phyloP scores from a whole-genome alignment of 1,140 invertebrate species.

The Holotrichia oblita region DNA sequence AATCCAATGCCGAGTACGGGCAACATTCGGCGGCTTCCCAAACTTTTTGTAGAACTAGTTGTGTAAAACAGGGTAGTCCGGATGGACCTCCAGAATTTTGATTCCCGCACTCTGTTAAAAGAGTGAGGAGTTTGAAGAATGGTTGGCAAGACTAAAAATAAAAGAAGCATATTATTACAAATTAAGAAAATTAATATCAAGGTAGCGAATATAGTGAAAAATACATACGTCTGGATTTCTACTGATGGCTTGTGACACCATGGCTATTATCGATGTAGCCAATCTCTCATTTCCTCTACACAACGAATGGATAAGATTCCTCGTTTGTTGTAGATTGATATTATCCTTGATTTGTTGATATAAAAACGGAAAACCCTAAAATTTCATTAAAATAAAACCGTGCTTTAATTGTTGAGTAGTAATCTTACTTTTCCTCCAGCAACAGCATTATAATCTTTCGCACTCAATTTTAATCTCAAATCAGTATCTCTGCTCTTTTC shows the following conservation, averaged over 20 bases:
- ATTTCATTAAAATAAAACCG: conserved; percentile 25
- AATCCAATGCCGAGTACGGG: conserved; percentile 90
- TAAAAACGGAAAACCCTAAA: conserved; percentile 88
- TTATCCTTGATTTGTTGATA: conserved; percentile 94
- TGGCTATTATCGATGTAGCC: conserved; percentile 82
- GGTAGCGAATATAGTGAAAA: not conserved
- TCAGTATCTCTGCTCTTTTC: conserved; percentile 85
- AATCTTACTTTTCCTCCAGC: conserved; percentile 80
- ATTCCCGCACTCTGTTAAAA: conserved; percentile 74
- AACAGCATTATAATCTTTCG: conserved; percentile 82
- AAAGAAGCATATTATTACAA: not conserved
- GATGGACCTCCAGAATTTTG: conserved; percentile 72
- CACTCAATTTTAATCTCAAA: conserved; percentile 77
- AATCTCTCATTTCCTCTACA: conserved; percentile 89
- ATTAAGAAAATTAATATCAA: not conserved
- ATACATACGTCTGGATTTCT: conserved; percentile 83
- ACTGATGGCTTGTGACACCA: conserved; percentile 89
- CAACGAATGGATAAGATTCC: conserved; percentile 90
- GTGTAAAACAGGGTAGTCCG: conserved; percentile 88
- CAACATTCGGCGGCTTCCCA: conserved; percentile 92
- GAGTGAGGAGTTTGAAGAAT: conserved; percentile 89
- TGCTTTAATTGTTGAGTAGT: not conserved
- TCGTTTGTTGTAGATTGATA: conserved; percentile 90
- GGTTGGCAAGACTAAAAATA: conserved; percentile 75
- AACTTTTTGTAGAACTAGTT: conserved; percentile 84